These are phyloP conservation scores for Meta bourneti DNA, from an alignment of 2,888 invertebrate genomes.

Conservation along the genomic window DNA sequence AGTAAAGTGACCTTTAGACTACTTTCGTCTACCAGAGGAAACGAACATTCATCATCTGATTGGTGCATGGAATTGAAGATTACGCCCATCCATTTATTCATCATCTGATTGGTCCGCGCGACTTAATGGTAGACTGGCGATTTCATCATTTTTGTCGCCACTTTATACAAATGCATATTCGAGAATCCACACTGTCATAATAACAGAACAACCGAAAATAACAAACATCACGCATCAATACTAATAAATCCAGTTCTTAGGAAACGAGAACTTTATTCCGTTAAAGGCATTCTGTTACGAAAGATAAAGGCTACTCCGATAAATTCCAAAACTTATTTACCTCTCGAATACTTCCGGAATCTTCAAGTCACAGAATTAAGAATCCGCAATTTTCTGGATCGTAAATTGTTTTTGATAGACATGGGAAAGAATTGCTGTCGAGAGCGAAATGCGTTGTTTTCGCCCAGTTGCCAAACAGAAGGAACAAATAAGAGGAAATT, in stretches of 20 bases:
- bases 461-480: not conserved
- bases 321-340: conserved; percentile 28
- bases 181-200: not conserved
- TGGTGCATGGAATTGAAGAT: too few species aligned
- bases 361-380: not conserved
- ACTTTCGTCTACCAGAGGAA: too few species aligned
- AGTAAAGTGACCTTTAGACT: too few species aligned
- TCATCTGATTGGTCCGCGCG: too few species aligned
- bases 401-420: not conserved
- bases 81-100: too few species aligned
- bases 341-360: conserved; percentile 9
- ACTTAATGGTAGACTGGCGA: too few species aligned
- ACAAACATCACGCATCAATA: not conserved
- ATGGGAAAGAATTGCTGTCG: not conserved
- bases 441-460: conserved; percentile 6
- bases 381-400: not conserved
- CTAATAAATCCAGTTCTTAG: not conserved
- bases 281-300: not conserved
- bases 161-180: too few species aligned
- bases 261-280: not conserved
- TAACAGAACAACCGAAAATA: not conserved
- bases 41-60: too few species aligned
- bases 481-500: conserved; percentile 15
- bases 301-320: not conserved
- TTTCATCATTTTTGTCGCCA: too few species aligned